Base-by-base conservation (phyloP, 35 echinoderm and acorn worm genomes). In the Lytechinus variegatus region DNA sequence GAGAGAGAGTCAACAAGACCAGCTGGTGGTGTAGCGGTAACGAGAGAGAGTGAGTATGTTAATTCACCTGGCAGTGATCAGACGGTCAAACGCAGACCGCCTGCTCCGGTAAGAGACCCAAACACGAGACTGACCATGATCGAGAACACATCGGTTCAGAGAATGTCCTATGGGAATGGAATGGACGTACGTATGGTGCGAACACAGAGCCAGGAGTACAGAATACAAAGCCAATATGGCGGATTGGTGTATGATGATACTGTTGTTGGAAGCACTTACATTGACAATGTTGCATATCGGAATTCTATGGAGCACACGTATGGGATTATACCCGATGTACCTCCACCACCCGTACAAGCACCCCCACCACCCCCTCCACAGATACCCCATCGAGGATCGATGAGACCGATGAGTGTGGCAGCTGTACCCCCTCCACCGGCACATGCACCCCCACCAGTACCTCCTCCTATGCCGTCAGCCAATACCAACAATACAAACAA, bases 111-210 rank as follows among this genome's bases (percentile, higher is more conserved):
- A 28, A 94, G 96, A 95, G 96, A 96, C 55, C 96, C 96, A 58
- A 95, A 89, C 54, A 96, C 96, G 0, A 87, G 96, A 13, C 96
- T 96, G n/a, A 96, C 96, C 16, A 95, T 96, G 94, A 89, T 93
- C 57, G 92, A 93, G 92, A 93, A 93, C 92, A 93, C 92, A 28
- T 54, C 92, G 9, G 54, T 57, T 11, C 53, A 33, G 29, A 93
- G 92, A 57, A 55, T 55, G 92, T 93, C 92, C 92, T 93, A 93
- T 54, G 92, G 92, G 53, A 93, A 93, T 93, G 92, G 53, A 53
- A n/a, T 93, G 13, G 92, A 93, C 57, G 53, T 93, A 2, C 92
- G n/a, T 28, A 93, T 93, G 92, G 92, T 93, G 27, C 28, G 92
- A 57, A 93, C 92, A 10, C 54, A 54, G n/a, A 93, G 92, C 57